Percentiles rank a stretch among this genome's conserved stretches.
Conservation (phyloP, 35 echinoderm and acorn worm genomes). For the Heliocidaris erythrogramma region DNA sequence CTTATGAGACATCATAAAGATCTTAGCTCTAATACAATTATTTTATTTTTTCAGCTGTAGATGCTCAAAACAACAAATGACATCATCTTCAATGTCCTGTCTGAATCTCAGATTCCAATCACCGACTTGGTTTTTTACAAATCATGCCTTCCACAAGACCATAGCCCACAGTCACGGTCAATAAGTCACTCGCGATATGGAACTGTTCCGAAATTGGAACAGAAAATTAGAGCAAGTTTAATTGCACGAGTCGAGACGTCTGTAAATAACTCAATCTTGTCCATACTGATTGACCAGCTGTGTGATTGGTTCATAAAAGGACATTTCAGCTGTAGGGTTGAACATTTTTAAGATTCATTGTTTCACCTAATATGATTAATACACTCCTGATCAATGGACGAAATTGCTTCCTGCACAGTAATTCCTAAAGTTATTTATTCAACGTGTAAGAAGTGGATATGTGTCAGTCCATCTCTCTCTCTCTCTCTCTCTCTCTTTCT, state of each 20-base stretch:
- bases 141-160: not conserved
- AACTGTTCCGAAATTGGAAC: conserved; percentile 16
- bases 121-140: not conserved
- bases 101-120: not conserved
- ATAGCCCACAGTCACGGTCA: not conserved
- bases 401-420: not conserved
- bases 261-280: not conserved
- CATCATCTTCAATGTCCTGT: not conserved
- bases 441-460: too few relatives aligned
- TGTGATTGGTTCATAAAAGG: not conserved
- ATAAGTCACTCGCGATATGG: conserved; percentile 10
- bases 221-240: conserved; percentile 18
- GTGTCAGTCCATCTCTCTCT: too few relatives aligned
- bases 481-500: too few relatives aligned
- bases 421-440: too few relatives aligned
- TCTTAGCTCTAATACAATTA: too few relatives aligned
- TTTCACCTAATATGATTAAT: not conserved
- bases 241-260: conserved; percentile 8
- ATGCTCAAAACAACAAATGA: too few relatives aligned
- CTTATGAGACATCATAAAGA: too few relatives aligned
- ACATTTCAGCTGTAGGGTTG: not conserved
- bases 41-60: too few relatives aligned
- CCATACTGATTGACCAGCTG: conserved; percentile 8
- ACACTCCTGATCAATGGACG: not conserved
- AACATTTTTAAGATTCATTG: not conserved